Evolutionary conservation across 1,140 invertebrate species (phyloP), one percentile per base, ranked within the genome.

Genomic region (Trichonephila clavata): DNA sequence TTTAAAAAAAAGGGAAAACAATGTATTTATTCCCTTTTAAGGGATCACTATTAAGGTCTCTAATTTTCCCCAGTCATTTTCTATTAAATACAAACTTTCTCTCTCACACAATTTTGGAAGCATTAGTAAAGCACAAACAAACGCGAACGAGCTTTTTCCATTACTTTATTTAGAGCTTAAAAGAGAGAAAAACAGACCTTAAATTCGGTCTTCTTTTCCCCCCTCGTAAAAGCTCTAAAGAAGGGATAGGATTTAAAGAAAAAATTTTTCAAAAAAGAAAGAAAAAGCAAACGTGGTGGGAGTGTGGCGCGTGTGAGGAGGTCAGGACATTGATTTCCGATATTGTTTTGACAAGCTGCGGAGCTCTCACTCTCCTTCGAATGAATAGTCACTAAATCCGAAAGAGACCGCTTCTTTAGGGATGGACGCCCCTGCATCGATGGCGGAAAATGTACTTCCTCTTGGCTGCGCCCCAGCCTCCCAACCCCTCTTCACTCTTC

Each of bases 281-380:
- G 13, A 71, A 71, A 77, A 77, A 77, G 18, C 32, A 32, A 71
- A 71, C 5, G 24, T 14, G 3, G 27, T 32, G 27, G 18, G 24
- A 32, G 24, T 24, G 71, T 32, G 71, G 71, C 16, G 21, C 18
- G 13, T 8, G 24, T 13, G n/a, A 8, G 24, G 88, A 90, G 88
- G 88, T 90, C 88, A 90, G 68, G 27, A 2, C 68, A 90, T 90
- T 90, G 88, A 90, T 90, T 90, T 90, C 71, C 88, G 57, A 90
- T 90, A 90, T 65, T 90, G 88, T 90, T 90, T 90, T 90, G 88
- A 90, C 88, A 90, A 90, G 88, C 88, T 80, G 71, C 50, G 71
- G 88, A 90, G 88, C 88, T 81, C 88, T 90, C 39, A 80, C 50
- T 77, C 87, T 43, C 65, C 16, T 20, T 50, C 80, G 50, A 90